Base-by-base conservation (phyloP, 2,888 invertebrate species). In the Eupelmus urozonus region DNA sequence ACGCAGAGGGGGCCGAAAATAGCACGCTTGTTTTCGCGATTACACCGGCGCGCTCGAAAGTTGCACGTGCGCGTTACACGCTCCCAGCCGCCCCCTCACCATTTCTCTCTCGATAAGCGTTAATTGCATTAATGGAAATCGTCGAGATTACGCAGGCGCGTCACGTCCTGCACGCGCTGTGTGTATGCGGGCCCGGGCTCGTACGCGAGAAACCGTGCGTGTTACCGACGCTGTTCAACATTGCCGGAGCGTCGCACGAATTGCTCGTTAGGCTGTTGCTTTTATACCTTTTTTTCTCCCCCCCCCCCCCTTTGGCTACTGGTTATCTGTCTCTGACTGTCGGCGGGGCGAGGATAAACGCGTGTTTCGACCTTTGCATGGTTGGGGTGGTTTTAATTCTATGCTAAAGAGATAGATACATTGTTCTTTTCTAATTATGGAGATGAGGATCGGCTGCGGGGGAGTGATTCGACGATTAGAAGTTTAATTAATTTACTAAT, bases 111-210 rank as follows among this genome's bases (percentile, higher is more conserved):
- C 76, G 71, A 76, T 76, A 71, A 67, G 72, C 73, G 78, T 72
- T 78, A 78, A 78, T 78, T 78, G 60, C 78, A 67, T 72, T 78
- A 78, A 78, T 71, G 70, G 75, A 76, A 65, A 65, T 74, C 71
- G 75, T 53, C 59, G 76, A 78, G 79, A 79, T 82, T 80, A 81
- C 79, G 78, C 67, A 70, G 49, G 51, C 62, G 25, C 42, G 53
- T 69, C 73, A 69, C 70, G 59, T 65, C 13, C 60, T 60, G 40
- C 18, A 20, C 23, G 29, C 40, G 23, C 3, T 20, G 42, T 27
- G 53, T 25, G 53, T 1, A 1, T 2, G 34, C 11, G 18, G 16
- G 51, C 27, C 3, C 34, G 51, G 29, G 27, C 7, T 53, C 20
- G 11, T 20, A 53, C 53, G 53, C 2, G 16, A 49, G 13, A n/a